phyloP scores from a whole-genome alignment of 1,140 invertebrate species.

The Paracyclopina nana region DNA sequence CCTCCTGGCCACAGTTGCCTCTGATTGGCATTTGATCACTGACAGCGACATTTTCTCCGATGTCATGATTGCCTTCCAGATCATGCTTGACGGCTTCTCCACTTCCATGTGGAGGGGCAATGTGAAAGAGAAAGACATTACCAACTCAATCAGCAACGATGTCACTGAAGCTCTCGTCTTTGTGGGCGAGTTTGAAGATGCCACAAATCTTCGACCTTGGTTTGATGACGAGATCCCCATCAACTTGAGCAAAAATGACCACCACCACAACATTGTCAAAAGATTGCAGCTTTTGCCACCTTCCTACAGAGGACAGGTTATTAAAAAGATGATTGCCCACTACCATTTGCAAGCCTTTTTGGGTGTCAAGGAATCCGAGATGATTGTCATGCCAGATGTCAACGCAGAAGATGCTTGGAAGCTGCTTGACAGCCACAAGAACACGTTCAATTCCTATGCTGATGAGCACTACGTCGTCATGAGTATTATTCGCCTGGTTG shows the following conservation, averaged over 20 bases:
- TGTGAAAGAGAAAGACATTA: too few species aligned
- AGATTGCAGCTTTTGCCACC: background rate
- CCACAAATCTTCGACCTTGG: background rate
- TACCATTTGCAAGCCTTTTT: background rate
- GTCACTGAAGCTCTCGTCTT: background rate
- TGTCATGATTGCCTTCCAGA: background rate
- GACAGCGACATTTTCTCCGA: background rate
- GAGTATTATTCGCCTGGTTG: background rate
- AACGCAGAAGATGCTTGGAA: background rate
- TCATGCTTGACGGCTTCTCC: background rate
- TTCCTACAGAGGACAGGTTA: background rate
- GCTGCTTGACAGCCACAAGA: background rate
- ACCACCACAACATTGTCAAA: conserved; percentile 2
- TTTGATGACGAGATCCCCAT: background rate
- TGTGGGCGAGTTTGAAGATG: background rate
- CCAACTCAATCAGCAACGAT: background rate
- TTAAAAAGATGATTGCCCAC: background rate
- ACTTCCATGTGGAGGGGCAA: background rate
- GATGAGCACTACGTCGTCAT: background rate
- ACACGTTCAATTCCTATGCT: background rate
- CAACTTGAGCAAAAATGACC: background rate
- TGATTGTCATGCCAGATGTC: background rate
- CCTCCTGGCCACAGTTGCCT: too few species aligned
- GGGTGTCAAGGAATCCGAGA: background rate
- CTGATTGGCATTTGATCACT: background rate